These are phyloP conservation scores for Cryptotermes secundus DNA, from an alignment of 1,140 invertebrate genomes.

Conservation along the genomic window DNA sequence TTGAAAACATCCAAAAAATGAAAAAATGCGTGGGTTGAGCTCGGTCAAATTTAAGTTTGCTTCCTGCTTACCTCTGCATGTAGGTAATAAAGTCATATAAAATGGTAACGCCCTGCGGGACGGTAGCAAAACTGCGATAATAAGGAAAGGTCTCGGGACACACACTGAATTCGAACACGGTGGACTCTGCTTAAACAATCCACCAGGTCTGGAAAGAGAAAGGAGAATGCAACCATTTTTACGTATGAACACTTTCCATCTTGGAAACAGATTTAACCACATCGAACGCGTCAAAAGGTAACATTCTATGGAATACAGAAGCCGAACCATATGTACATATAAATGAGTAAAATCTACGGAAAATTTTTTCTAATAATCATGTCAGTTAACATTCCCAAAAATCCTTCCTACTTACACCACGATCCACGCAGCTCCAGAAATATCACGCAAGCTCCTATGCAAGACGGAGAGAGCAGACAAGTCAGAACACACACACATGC, in stretches of 20 bases:
- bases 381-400: too few species aligned
- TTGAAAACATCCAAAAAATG: too few species aligned
- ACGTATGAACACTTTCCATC: constrained; percentile 21
- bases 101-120: constrained; percentile 78
- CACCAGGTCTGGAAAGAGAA: constrained; percentile 36
- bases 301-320: neutral
- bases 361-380: neutral
- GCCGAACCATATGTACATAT: neutral
- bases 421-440: constrained; percentile 10
- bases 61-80: constrained; percentile 58
- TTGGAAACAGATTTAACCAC: neutral
- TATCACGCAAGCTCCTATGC: constrained; percentile 18
- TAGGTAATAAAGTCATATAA: constrained; percentile 79
- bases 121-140: constrained; percentile 57
- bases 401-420: constrained; percentile 20
- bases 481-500: constrained; percentile 7
- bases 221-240: constrained; percentile 33
- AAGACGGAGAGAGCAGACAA: neutral
- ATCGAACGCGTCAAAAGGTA: neutral
- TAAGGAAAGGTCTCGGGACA: constrained; percentile 43
- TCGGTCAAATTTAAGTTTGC: neutral
- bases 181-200: constrained; percentile 29
- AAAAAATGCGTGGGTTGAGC: neutral
- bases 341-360: neutral
- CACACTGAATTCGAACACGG: constrained; percentile 26